Evolutionary conservation across 2,888 invertebrate genomes (phyloP), one percentile per base, ranked within the genome.

Genomic region (Lampropteryx suffumata): DNA sequence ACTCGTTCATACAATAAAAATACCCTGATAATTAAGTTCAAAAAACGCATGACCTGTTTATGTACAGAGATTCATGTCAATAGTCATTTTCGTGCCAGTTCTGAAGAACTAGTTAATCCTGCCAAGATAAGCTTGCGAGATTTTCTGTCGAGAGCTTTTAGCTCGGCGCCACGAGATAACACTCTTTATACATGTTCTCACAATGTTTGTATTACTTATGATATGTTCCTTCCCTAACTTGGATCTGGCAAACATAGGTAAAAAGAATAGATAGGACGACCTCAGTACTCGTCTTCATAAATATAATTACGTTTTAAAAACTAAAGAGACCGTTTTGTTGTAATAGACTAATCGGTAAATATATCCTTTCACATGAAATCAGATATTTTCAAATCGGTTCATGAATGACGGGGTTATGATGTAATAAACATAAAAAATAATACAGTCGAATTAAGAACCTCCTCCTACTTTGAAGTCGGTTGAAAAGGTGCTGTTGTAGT

Each of bases 61-160:
- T 41, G 42, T 51, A 50, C 53, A 62, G 65, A 65, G 64, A 17
- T 3, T 57, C 61, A 58, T 41, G 62, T 62, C 73, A 73, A 71
- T 71, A 63, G 14, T 32, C 7, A 7, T 7, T 33, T 29, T 10
- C 32, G 32, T 75, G 72, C 55, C 67, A 69, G 67, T 70, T 71
- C 57, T 62, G 67, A 62, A 65, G 72, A 70, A 73, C 72, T 60
- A 64, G 73, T 71, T 83, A 84, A 86, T 83, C 83, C 75, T 52
- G 55, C 64, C 63, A 68, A 64, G 76, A 69, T 77, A 76, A 82
- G 77, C 82, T 72, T 66, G 68, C 14, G n/a, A 24, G 73, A 79
- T 76, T 76, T 73, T 68, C 66, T 62, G 69, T 67, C 65, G 64
- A 74, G 76, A 76, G 76, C 69, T 72, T 71, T 75, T 59, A 64